These are phyloP conservation scores for Linnaemya vulpina DNA, from an alignment of 2,888 invertebrate species.

Conservation along the genomic window DNA sequence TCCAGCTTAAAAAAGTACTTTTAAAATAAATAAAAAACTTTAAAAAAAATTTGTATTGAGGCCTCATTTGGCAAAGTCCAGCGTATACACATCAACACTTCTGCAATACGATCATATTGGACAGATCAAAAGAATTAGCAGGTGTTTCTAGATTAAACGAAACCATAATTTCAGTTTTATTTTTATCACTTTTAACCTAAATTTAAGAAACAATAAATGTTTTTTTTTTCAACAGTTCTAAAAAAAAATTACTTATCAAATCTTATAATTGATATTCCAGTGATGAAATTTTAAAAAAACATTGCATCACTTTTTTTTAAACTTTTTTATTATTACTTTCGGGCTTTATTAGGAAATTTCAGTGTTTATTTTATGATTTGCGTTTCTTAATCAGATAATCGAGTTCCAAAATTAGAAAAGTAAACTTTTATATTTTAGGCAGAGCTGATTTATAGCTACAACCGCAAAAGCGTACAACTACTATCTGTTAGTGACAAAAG, in stretches of 20 bases:
- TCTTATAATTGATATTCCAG: constrained; percentile 9
- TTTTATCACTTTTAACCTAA: neutral
- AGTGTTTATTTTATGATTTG: constrained; percentile 4
- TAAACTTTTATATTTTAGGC: neutral
- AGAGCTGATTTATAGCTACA: neutral
- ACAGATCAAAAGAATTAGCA: neutral
- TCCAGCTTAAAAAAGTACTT: too few relatives aligned
- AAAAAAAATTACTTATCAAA: constrained; percentile 39
- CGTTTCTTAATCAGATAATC: constrained; percentile 5
- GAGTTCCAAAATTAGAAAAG: neutral
- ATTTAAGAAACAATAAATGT: neutral
- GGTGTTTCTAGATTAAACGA: neutral
- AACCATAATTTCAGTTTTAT: neutral
- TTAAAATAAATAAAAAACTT: too few relatives aligned
- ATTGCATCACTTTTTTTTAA: constrained; percentile 41
- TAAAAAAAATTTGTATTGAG: too few relatives aligned
- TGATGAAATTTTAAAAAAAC: constrained; percentile 17
- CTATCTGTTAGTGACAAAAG: neutral
- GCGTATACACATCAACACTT: too few relatives aligned
- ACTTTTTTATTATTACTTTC: neutral
- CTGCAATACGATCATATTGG: neutral
- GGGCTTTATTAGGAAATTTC: neutral
- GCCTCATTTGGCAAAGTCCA: too few relatives aligned
- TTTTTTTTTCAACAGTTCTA: neutral
- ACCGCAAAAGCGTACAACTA: neutral